A percentile compares a stretch with the other conserved stretches of the same genome.
Evolutionary conservation across 92 coral and sea anemone species (phyloP).

Genomic region (Phenganax marumi): DNA sequence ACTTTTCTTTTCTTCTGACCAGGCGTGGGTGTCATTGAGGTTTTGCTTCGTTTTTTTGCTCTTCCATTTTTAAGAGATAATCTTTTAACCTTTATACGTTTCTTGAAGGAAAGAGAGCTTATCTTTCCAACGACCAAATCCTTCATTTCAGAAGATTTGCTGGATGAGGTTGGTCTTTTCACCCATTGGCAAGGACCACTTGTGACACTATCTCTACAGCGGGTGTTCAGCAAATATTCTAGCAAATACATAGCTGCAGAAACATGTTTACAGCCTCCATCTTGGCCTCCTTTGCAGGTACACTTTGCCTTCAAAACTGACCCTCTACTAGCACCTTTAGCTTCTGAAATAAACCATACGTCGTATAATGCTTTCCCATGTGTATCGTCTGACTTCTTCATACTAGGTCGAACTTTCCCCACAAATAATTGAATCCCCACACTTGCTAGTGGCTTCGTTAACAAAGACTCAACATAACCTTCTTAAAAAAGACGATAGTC

Average conservation of each 20-base stretch:
- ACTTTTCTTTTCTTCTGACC: background rate
- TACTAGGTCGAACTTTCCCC: background rate
- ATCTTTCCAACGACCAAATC: constrained; percentile 42
- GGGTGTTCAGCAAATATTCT: constrained; percentile 41
- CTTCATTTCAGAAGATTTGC: constrained; percentile 43
- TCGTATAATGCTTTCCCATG: background rate
- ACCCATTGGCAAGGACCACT: constrained; percentile 60
- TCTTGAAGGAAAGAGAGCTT: background rate
- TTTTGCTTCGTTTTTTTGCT: no score
- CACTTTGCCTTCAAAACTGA: constrained; percentile 33
- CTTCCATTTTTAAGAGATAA: no score
- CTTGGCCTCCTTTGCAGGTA: constrained; percentile 60
- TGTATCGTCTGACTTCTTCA: constrained; percentile 6
- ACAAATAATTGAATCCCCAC: no score
- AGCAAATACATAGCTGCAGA: constrained; percentile 64
- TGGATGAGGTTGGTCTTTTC: constrained; percentile 34
- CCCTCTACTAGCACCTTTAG: constrained; percentile 1
- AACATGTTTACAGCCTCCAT: constrained; percentile 66
- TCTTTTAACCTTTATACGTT: background rate
- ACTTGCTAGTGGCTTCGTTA: no score
- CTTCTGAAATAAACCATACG: constrained; percentile 15
- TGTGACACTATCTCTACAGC: constrained; percentile 51
- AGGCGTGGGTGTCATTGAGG: background rate
- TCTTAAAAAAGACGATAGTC: no score
- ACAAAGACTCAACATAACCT: no score